Evolutionary conservation across 2,113 vertebrate species (phyloP).

Genomic region (Anas platyrhynchos): DNA sequence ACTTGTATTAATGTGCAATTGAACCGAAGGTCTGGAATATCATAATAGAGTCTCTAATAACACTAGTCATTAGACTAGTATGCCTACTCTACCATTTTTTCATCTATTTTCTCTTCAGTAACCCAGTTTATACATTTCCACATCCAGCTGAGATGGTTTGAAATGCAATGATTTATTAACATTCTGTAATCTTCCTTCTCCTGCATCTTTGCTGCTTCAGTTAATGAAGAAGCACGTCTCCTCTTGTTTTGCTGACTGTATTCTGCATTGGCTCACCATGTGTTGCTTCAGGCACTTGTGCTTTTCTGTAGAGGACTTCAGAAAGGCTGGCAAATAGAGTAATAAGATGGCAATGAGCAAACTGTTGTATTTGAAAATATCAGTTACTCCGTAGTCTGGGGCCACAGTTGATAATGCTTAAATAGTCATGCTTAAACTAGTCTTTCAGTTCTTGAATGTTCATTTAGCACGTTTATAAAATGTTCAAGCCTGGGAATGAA

Average conservation of each 20-base stretch:
- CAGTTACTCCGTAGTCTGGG: neutral
- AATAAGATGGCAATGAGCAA: neutral
- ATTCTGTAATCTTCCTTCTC: neutral
- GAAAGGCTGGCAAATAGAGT: neutral
- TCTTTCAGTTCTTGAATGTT: neutral
- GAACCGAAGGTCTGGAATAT: neutral
- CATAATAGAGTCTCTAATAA: rapidly evolving
- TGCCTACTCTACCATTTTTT: neutral
- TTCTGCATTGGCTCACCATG: neutral
- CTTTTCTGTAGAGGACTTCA: neutral
- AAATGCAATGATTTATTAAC: neutral
- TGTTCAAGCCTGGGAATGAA: neutral
- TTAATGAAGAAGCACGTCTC: rapidly evolving
- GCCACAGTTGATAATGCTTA: rapidly evolving
- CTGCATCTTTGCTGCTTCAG: neutral
- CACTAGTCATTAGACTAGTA: neutral
- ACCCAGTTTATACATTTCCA: neutral
- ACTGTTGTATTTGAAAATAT: neutral
- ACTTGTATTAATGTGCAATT: neutral
- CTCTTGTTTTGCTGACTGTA: neutral
- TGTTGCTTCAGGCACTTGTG: neutral
- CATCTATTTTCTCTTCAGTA: neutral
- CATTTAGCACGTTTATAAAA: neutral
- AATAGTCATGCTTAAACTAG: rapidly evolving
- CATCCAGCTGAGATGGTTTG: neutral